Base-by-base conservation (phyloP, 2,888 invertebrate genomes). In the Dicyrtoma fusca region DNA sequence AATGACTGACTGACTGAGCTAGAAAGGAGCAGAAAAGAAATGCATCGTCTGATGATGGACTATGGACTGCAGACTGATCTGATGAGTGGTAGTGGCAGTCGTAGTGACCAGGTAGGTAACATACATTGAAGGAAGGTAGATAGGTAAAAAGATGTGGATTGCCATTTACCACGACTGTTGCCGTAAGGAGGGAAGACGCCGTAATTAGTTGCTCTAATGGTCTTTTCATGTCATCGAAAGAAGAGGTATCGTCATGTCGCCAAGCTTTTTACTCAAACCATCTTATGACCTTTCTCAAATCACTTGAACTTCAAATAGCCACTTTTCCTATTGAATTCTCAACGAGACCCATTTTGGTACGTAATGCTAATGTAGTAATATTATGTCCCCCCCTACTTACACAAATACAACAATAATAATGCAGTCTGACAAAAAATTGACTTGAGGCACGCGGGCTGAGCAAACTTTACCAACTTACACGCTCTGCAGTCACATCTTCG, bases 171-270 rank as follows among this genome's bases (percentile, higher is more conserved):
- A 34, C 34, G 34, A 34, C 34, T 14, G 53, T 66, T 66, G 66
- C 66, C 66, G 66, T 66, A 55, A 66, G 57, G 57, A 61, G 64
- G 63, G 66, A 70, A 68, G 75, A 72, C 70, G 74, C 73, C 77
- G 79, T 81, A 81, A 81, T 80, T 81, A 81, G 81, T 78, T 80
- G 79, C 72, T 74, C 79, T 81, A 81, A 81, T 81, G 80, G 81
- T 80, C 74, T 81, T 81, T 81, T 74, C 81, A 77, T 81, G 81
- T 81, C 80, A 79, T 76, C 76, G 72, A 76, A 76, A 76, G 74
- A 76, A 77, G 77, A 74, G 73, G 78, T 77, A 78, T 79, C 77
- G 73, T 71, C 76, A 69, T 77, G 79, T 79, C 80, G 81, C 79
- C 81, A 79, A 74, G 69, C 61, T 75, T 77, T 76, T 77, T 78